A percentile compares a stretch with the other conserved stretches of the same genome.
Evolutionary conservation across 1,140 invertebrate genomes (phyloP).

Genomic region (Cyclargus thomasi): DNA sequence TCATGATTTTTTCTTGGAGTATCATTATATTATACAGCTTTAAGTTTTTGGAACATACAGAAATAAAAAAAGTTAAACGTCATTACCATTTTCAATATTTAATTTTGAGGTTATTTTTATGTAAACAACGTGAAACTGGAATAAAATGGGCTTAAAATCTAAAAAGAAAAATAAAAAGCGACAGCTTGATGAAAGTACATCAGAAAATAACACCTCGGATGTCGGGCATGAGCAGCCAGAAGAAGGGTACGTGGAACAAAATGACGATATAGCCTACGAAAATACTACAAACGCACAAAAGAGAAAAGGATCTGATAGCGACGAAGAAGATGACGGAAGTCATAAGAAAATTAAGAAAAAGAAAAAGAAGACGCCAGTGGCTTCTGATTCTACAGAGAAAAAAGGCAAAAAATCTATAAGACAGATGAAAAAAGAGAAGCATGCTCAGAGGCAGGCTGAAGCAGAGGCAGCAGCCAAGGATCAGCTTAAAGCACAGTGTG

Average conservation of each 20-base stretch:
- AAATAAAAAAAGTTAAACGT: no score
- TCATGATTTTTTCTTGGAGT: no score
- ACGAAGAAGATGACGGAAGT: conserved; percentile 44
- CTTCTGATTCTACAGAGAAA: conserved; percentile 37
- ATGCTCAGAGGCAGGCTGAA: conserved; percentile 56
- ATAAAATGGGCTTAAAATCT: conserved; percentile 25
- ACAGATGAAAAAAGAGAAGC: conserved; percentile 68
- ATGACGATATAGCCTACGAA: neutral
- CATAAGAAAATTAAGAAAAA: conserved; percentile 54
- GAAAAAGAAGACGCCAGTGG: conserved; percentile 53
- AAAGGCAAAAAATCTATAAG: conserved; percentile 67
- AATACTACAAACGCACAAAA: conserved; percentile 21
- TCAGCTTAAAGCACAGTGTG: conserved; percentile 66
- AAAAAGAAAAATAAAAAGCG: conserved; percentile 30
- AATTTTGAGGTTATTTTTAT: neutral
- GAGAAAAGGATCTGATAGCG: conserved; percentile 31
- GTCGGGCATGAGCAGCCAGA: neutral
- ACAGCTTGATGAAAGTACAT: conserved; percentile 6
- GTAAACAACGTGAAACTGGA: neutral
- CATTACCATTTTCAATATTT: neutral
- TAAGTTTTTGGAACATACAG: no score
- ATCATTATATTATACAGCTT: no score
- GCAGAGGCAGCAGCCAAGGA: conserved; percentile 56
- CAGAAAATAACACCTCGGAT: conserved; percentile 14
- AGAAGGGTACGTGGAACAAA: neutral